A percentile compares a stretch with the other conserved stretches of the same genome.
Conservation (phyloP, 92 coral and sea anemone species). For the Anthopleura xanthogrammica region DNA sequence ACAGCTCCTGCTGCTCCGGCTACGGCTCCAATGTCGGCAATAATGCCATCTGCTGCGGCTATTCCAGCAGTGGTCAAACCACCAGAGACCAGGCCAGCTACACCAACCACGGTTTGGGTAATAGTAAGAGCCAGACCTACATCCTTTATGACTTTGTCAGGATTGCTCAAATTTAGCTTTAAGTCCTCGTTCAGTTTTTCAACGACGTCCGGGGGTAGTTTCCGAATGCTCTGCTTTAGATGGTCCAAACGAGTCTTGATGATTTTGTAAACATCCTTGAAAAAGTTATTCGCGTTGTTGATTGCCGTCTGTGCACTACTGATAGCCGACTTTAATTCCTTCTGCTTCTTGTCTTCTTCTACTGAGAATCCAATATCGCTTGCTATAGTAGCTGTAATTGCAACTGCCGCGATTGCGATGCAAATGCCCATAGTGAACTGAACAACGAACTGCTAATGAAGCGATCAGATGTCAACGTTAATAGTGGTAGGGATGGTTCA, state of each 20-base stretch:
- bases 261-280: constrained; percentile 54
- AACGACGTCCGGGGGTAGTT: constrained; percentile 57
- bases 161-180: constrained; percentile 43
- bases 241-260: constrained; percentile 66
- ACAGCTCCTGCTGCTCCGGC: constrained; percentile 59
- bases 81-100: constrained; percentile 44
- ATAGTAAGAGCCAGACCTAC: constrained; percentile 40
- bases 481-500: neutral
- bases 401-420: constrained; percentile 57
- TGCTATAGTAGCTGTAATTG: constrained; percentile 47
- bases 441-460: constrained; percentile 14
- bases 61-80: constrained; percentile 55
- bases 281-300: constrained; percentile 57
- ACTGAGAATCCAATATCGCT: constrained; percentile 44
- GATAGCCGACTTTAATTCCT: constrained; percentile 43
- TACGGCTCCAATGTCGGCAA: constrained; percentile 52
- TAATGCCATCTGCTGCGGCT: constrained; percentile 58
- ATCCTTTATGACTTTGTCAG: constrained; percentile 47
- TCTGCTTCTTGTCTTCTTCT: constrained; percentile 49
- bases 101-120: constrained; percentile 35
- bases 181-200: constrained; percentile 52
- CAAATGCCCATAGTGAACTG: constrained; percentile 42
- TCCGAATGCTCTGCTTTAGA: constrained; percentile 66
- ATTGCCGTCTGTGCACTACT: constrained; percentile 49
- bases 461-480: neutral